phyloP scores from a whole-genome alignment of 2,113 vertebrate species.

The Etheostoma spectabile region DNA sequence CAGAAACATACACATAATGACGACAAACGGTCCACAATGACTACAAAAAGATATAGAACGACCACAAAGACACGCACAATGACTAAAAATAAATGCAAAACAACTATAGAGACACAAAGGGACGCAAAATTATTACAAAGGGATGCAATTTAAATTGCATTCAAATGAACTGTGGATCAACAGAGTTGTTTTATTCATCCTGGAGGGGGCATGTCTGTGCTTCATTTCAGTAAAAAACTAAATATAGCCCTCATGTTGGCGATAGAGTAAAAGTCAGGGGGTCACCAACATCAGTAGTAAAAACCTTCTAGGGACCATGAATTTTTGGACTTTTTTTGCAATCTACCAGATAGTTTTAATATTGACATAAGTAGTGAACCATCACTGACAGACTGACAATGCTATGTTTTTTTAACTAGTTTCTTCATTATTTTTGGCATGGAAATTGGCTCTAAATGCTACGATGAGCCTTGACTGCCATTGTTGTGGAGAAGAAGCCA shows the following conservation, averaged over 20 bases:
- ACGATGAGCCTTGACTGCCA: background rate
- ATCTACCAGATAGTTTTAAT: too few species aligned
- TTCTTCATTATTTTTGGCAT: background rate
- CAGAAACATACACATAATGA: too few species aligned
- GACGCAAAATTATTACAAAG: too few species aligned
- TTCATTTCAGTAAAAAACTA: background rate
- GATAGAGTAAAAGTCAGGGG: too few species aligned
- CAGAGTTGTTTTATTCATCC: background rate
- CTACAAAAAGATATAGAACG: too few species aligned
- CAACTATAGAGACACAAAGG: too few species aligned
- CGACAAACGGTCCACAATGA: too few species aligned
- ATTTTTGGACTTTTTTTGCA: too few species aligned
- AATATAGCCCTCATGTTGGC: background rate
- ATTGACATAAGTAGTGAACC: background rate
- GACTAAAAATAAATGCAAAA: too few species aligned
- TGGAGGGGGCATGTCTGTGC: background rate
- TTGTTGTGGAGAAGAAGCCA: background rate
- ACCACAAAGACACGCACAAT: too few species aligned
- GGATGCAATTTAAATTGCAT: background rate
- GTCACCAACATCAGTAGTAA: background rate
- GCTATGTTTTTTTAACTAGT: background rate
- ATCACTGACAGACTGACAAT: background rate
- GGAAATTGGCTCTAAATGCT: background rate
- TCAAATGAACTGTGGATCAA: background rate
- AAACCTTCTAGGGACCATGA: too few species aligned